A percentile compares a stretch with the other conserved stretches of the same genome.
Conservation (phyloP, 2,888 invertebrate species). For the Rhamphomyia laevipes region DNA sequence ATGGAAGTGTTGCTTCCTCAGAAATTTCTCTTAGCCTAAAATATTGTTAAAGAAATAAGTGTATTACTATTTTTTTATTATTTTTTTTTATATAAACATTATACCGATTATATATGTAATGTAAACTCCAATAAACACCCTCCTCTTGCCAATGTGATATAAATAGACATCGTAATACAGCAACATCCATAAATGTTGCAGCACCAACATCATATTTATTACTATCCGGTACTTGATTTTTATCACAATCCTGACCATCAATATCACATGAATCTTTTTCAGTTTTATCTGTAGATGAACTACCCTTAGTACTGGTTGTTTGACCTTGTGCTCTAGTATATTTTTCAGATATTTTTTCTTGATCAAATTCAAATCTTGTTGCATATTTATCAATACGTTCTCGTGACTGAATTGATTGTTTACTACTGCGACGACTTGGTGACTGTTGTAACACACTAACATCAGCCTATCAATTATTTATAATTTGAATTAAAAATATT, state of each 20-base stretch:
- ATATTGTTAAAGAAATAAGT: not conserved
- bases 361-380: slow-evolving; percentile 36
- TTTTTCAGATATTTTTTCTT: slow-evolving; percentile 26
- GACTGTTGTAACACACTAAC: slow-evolving; percentile 61
- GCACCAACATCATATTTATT: slow-evolving; percentile 51
- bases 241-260: slow-evolving; percentile 30
- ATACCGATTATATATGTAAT: slow-evolving; percentile 80
- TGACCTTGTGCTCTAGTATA: slow-evolving; percentile 31
- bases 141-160: slow-evolving; percentile 97
- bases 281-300: slow-evolving; percentile 62
- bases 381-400: slow-evolving; percentile 29
- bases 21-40: slow-evolving; percentile 72
- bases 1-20: slow-evolving; percentile 61
- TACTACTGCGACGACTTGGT: slow-evolving; percentile 34
- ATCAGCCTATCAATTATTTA: slow-evolving; percentile 45
- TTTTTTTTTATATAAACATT: not conserved
- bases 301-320: slow-evolving; percentile 28
- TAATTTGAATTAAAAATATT: not conserved
- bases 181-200: slow-evolving; percentile 94
- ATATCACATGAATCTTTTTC: slow-evolving; percentile 61
- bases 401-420: slow-evolving; percentile 31
- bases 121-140: slow-evolving; percentile 94
- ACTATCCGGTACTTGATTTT: slow-evolving; percentile 22
- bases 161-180: slow-evolving; percentile 89
- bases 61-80: not conserved